These are phyloP conservation scores for Drosophila tristis DNA, from an alignment of 1,140 invertebrate species.

Conservation along the genomic window DNA sequence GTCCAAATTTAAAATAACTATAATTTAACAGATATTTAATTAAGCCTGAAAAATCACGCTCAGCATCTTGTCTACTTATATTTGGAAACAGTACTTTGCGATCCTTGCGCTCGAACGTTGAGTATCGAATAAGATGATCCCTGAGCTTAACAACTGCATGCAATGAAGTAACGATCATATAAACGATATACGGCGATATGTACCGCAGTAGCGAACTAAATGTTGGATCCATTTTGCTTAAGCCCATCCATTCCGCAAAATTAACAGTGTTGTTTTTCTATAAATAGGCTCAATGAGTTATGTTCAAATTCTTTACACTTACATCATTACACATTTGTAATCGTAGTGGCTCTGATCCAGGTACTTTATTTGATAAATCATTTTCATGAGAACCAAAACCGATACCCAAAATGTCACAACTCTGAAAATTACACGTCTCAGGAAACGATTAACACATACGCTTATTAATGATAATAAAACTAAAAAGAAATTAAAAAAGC, in stretches of 20 bases:
- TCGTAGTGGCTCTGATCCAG: conserved; percentile 88
- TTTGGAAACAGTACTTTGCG: conserved; percentile 93
- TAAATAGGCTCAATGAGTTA: not conserved
- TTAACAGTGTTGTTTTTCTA: conserved; percentile 85
- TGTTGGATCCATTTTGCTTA: conserved; percentile 87
- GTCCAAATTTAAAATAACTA: conserved; percentile 96
- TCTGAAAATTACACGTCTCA: conserved; percentile 90
- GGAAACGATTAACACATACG: conserved; percentile 87
- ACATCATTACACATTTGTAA: conserved; percentile 52
- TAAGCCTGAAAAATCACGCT: conserved; percentile 91
- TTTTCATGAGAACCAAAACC: conserved; percentile 93
- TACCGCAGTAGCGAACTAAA: conserved; percentile 86
- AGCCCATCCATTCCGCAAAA: conserved; percentile 95
- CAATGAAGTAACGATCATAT: conserved; percentile 93
- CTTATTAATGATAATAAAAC: conserved; percentile 90
- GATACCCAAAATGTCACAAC: conserved; percentile 91
- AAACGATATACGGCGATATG: conserved; percentile 93
- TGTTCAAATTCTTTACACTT: not conserved
- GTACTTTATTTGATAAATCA: conserved; percentile 98
- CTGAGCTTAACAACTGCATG: conserved; percentile 94
- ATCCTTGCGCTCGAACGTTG: conserved; percentile 28
- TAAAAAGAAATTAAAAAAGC: conserved; percentile 88
- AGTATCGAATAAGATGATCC: conserved; percentile 89
- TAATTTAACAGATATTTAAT: conserved; percentile 96
- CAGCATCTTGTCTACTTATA: conserved; percentile 91